Evolutionary conservation across 2,888 invertebrate genomes (phyloP).

Genomic region (Acronicta aceris): DNA sequence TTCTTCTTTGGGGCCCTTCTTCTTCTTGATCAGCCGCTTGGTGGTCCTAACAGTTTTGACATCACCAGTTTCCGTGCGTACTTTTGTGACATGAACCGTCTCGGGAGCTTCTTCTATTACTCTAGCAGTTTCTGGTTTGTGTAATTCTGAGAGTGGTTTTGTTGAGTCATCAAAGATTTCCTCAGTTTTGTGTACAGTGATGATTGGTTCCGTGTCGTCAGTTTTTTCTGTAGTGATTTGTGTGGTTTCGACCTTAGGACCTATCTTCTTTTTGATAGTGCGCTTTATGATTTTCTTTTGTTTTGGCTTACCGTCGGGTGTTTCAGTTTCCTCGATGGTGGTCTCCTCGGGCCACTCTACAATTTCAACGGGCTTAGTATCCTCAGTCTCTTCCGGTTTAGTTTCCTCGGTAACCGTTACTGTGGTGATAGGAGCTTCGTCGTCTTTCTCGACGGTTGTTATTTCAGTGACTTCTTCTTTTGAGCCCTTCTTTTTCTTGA

Average conservation of each 20-base stretch:
- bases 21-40: slow-evolving; percentile 60
- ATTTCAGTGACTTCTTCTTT: slow-evolving; percentile 58
- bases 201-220: slow-evolving; percentile 18
- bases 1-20: slow-evolving; percentile 9
- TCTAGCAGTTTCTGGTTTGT: neutral
- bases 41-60: slow-evolving; percentile 13
- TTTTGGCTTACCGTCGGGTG: slow-evolving; percentile 56
- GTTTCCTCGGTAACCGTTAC: slow-evolving; percentile 47
- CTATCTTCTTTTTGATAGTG: slow-evolving; percentile 63
- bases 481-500: slow-evolving; percentile 55
- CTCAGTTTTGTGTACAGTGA: slow-evolving; percentile 19
- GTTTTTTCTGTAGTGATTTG: slow-evolving; percentile 49
- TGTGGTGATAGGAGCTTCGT: slow-evolving; percentile 55
- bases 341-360: slow-evolving; percentile 61
- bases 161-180: slow-evolving; percentile 10
- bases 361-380: slow-evolving; percentile 28
- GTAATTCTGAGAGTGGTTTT: slow-evolving; percentile 4
- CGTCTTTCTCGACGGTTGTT: slow-evolving; percentile 53
- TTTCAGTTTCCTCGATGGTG: slow-evolving; percentile 68
- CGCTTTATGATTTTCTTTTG: slow-evolving; percentile 62
- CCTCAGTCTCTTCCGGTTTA: slow-evolving; percentile 12
- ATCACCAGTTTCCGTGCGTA: slow-evolving; percentile 10
- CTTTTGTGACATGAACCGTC: slow-evolving; percentile 23
- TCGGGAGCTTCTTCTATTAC: slow-evolving; percentile 11
- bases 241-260: slow-evolving; percentile 60